phyloP scores from a whole-genome alignment of 2,888 invertebrate species.

The Sepiola atlantica region DNA sequence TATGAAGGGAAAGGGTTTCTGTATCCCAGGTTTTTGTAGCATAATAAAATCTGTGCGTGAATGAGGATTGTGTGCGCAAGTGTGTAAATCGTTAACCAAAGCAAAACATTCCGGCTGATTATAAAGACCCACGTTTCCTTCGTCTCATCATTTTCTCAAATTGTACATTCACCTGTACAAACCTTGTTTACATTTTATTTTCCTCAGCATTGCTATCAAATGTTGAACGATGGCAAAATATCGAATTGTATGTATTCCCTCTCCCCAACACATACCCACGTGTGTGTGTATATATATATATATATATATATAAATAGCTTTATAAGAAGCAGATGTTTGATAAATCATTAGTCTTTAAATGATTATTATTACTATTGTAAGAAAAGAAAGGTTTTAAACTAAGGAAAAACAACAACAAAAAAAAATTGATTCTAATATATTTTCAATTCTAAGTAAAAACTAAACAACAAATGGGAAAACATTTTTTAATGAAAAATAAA shows the following conservation, averaged over 20 bases:
- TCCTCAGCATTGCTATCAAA: not conserved
- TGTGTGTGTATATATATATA: not conserved
- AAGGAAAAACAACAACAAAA: not conserved
- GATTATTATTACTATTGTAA: not conserved
- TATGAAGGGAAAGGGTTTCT: not conserved
- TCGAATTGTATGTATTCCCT: not conserved
- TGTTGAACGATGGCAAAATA: not conserved
- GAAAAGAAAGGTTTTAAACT: not conserved
- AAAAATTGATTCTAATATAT: conserved; percentile 6
- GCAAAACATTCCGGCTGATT: not conserved
- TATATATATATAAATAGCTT: not conserved
- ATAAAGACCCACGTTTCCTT: not conserved
- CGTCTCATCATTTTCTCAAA: not conserved
- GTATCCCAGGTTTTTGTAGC: not conserved
- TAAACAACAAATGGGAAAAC: not conserved
- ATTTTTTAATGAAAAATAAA: not conserved
- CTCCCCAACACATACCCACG: not conserved
- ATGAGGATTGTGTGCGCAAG: not conserved
- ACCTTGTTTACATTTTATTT: not conserved
- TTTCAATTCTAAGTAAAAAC: not conserved
- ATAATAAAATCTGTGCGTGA: not conserved
- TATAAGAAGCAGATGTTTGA: not conserved
- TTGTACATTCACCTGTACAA: not conserved
- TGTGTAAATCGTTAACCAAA: not conserved
- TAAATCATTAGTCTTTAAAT: not conserved